Evolutionary conservation across 2,888 invertebrate genomes (phyloP).

Genomic region (Macroteleia sp.): DNA sequence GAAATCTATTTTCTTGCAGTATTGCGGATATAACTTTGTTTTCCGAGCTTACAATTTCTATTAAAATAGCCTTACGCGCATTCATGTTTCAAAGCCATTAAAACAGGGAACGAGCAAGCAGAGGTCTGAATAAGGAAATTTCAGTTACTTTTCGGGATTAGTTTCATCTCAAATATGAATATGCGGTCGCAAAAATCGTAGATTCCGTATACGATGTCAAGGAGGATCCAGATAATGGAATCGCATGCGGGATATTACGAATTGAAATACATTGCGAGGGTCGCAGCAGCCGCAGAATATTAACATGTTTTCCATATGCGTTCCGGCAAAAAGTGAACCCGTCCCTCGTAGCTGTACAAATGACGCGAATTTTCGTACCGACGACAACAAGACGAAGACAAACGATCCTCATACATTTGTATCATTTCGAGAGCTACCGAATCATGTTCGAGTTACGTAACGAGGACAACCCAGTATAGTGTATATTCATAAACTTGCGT

Average conservation of each 20-base stretch:
- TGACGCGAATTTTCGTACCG: constrained; percentile 38
- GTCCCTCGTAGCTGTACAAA: constrained; percentile 30
- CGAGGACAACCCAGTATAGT: constrained; percentile 37
- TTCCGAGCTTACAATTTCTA: constrained; percentile 8
- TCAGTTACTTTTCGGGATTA: constrained; percentile 16
- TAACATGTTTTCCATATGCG: constrained; percentile 65
- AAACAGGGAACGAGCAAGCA: constrained; percentile 1
- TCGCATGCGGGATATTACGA: constrained; percentile 68
- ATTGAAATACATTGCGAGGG: constrained; percentile 72
- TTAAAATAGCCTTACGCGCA: neutral
- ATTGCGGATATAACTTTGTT: neutral
- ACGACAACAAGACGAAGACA: constrained; percentile 36
- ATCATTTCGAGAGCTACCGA: constrained; percentile 25
- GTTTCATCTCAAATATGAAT: constrained; percentile 24
- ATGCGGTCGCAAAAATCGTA: constrained; percentile 23
- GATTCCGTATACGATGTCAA: constrained; percentile 24
- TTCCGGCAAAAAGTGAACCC: constrained; percentile 26
- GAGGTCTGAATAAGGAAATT: constrained; percentile 1
- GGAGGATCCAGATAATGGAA: constrained; percentile 73
- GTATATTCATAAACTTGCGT: constrained; percentile 49
- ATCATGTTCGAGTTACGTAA: constrained; percentile 37
- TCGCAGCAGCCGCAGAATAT: constrained; percentile 74
- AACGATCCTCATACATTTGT: constrained; percentile 34
- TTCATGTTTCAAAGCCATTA: constrained; percentile 12
- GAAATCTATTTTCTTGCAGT: neutral